Evolutionary conservation across 2,113 vertebrate genomes (phyloP).

Genomic region (Hepsetus odoe): DNA sequence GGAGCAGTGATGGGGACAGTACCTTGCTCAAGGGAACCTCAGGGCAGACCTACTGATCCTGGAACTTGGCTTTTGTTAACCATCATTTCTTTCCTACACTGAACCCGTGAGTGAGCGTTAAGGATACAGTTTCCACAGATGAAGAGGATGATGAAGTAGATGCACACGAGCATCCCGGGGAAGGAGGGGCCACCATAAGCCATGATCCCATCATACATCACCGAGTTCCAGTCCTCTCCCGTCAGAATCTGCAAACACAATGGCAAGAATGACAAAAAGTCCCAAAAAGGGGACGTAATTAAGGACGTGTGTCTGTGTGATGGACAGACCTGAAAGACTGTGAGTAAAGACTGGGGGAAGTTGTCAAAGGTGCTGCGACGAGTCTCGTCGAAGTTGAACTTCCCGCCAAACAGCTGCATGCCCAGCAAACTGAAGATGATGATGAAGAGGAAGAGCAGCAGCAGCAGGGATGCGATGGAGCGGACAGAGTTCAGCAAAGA

Average conservation of each 20-base stretch:
- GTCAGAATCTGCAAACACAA: conserved; percentile 88
- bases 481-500: conserved; percentile 97
- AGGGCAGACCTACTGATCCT: too few relatives aligned
- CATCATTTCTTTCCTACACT: too few relatives aligned
- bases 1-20: too few relatives aligned
- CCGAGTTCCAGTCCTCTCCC: conserved; percentile 99
- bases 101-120: conserved; percentile 39
- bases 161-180: conserved; percentile 99
- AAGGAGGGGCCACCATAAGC: conserved; percentile 98
- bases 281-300: background rate
- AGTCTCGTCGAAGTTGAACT: conserved; percentile 98
- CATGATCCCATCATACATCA: conserved; percentile 99
- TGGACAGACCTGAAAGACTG: conserved; percentile 91
- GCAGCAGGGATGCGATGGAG: conserved; percentile 94
- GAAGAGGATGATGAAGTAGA: conserved; percentile 99
- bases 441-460: conserved; percentile 99
- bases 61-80: too few relatives aligned
- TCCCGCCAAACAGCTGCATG: conserved; percentile 99
- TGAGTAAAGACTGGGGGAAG: conserved; percentile 98
- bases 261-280: background rate
- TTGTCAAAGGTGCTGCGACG: conserved; percentile 97
- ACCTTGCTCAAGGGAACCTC: too few relatives aligned
- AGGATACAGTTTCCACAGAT: conserved; percentile 99
- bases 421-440: conserved; percentile 99
- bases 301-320: background rate